Evolutionary conservation across 92 coral and sea anemone species (phyloP).

Genomic region (Heteractis magnifica): DNA sequence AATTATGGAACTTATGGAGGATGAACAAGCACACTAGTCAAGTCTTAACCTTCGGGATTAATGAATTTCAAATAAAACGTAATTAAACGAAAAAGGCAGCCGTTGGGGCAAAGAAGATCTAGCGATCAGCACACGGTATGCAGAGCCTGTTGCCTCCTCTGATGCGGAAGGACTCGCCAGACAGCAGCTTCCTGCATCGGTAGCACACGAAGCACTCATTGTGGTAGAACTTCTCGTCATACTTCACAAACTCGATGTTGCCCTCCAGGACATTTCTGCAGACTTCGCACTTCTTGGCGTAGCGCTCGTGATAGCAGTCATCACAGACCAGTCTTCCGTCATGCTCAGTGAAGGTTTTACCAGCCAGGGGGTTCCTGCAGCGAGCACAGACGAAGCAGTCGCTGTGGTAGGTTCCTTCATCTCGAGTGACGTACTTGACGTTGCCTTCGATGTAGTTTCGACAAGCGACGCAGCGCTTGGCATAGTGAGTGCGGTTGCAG

Average conservation of each 20-base stretch:
- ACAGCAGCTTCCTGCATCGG: slow-evolving; percentile 70
- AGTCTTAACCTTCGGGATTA: neutral
- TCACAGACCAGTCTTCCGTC: slow-evolving; percentile 80
- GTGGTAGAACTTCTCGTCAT: slow-evolving; percentile 88
- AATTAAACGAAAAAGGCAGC: neutral
- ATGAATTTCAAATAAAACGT: neutral
- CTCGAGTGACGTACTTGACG: slow-evolving; percentile 59
- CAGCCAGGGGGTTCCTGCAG: slow-evolving; percentile 89
- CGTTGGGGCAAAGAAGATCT: neutral
- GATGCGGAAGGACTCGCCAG: slow-evolving; percentile 87
- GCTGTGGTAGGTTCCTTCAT: slow-evolving; percentile 79
- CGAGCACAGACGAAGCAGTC: slow-evolving; percentile 83
- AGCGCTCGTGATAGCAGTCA: slow-evolving; percentile 88
- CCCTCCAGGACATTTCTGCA: slow-evolving; percentile 83
- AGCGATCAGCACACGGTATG: slow-evolving; percentile 53
- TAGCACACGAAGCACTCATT: slow-evolving; percentile 95
- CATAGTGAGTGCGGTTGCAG: slow-evolving; percentile 50
- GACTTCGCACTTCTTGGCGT: slow-evolving; percentile 83
- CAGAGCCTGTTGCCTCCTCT: slow-evolving; percentile 64
- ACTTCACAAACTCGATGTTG: slow-evolving; percentile 96
- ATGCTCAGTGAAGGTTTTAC: slow-evolving; percentile 91
- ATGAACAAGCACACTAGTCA: neutral
- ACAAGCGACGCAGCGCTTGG: slow-evolving; percentile 46
- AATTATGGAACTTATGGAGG: neutral
- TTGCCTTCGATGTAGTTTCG: slow-evolving; percentile 40